Evolutionary conservation across 2,888 invertebrate genomes (phyloP), one percentile per base, ranked within the genome.

Genomic region (Anthophora plumipes): DNA sequence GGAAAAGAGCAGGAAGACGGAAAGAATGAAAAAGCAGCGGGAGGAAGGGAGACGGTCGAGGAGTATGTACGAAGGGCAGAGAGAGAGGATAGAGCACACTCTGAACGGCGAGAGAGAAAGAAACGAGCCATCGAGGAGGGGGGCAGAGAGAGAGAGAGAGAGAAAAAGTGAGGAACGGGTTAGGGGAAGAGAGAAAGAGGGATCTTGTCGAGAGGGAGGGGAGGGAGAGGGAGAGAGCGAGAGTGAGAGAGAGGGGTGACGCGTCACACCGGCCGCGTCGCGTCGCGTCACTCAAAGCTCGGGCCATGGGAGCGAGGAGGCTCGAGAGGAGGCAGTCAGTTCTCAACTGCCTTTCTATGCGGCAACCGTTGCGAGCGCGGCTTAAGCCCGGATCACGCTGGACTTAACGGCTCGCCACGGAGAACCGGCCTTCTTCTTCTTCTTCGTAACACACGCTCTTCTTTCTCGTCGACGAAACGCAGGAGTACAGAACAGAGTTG

Each of bases 311-410:
- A 83, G 89, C 76, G 88, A 85, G 86, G 86, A 85, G 88, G 84
- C 75, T 83, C 85, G 88, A 88, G 89, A 88, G 87, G 87, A 85
- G 89, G 86, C 88, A 92, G 92, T 93, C 92, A 92, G 93, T 93
- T 90, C 92, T 90, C 91, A 90, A 90, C 92, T 91, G 93, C 90
- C 93, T 92, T 91, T 91, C 92, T 90, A 91, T 91, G 92, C 91
- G 92, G 91, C 90, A 90, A 89, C 90, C 88, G 90, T 90, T 89
- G 87, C 90, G 89, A 88, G 89, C 90, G 88, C 89, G 90, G 88
- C 87, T 90, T 88, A 89, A 88, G 87, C 87, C 89, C 87, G 89
- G 89, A 91, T 91, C 91, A 90, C 89, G 85, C 89, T 87, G 90
- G 91, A 90, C 88, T 90, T 89, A 88, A 88, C 90, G 89, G 91